Conservation (phyloP, 53 echinoderm and acorn worm genomes). For the Echinometra lucunter region DNA sequence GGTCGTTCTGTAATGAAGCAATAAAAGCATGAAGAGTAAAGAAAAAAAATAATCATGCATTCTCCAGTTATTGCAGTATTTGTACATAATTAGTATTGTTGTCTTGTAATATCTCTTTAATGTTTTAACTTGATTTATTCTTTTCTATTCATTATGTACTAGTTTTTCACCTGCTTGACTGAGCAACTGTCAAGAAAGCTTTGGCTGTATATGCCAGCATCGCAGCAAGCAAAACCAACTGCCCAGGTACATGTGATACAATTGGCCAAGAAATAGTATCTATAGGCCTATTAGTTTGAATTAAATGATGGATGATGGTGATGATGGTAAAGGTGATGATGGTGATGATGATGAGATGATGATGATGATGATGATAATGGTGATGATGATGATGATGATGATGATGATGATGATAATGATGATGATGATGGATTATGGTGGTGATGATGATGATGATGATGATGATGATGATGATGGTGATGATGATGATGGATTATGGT, state of each 20-base stretch:
- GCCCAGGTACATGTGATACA: slow-evolving; percentile 37
- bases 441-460: not conserved
- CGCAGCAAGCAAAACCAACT: slow-evolving; percentile 66
- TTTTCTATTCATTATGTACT: not conserved
- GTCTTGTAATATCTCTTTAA: too few species aligned
- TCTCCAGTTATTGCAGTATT: not conserved
- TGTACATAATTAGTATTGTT: too few species aligned
- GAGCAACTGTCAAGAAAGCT: slow-evolving; percentile 84
- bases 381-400: not conserved
- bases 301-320: too few species aligned
- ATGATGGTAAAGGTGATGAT: too few species aligned
- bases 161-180: slow-evolving; percentile 92
- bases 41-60: not conserved
- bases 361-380: not conserved
- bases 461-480: not conserved
- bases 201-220: slow-evolving; percentile 78
- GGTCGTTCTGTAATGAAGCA: too few species aligned
- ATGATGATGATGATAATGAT: not conserved
- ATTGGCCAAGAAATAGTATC: not conserved
- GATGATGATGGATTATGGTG: not conserved
- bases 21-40: too few species aligned
- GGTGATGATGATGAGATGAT: not conserved
- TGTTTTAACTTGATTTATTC: too few species aligned
- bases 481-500: too few species aligned
- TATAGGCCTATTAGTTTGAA: too few species aligned